phyloP scores from a whole-genome alignment of 2,888 invertebrate genomes.

The Tenthredo mesomela region DNA sequence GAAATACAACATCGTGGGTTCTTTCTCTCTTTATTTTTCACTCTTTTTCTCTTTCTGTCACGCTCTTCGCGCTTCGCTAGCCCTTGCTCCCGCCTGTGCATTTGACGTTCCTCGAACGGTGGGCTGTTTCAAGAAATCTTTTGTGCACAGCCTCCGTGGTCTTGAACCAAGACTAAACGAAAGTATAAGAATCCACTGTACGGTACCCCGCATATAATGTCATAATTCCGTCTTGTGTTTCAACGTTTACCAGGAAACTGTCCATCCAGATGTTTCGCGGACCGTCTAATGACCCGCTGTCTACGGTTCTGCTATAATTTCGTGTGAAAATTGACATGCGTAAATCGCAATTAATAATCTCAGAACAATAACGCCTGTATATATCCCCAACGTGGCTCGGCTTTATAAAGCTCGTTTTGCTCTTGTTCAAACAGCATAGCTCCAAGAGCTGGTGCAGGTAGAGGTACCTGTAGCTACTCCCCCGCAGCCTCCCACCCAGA shows the following conservation, averaged over 20 bases:
- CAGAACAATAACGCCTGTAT: background rate
- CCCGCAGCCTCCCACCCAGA: conserved; percentile 45
- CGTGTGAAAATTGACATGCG: background rate
- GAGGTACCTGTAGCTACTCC: conserved; percentile 42
- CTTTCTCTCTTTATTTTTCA: background rate
- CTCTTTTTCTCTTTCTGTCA: conserved; percentile 6
- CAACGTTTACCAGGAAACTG: background rate
- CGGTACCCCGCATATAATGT: conserved; percentile 10
- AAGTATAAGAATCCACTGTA: background rate
- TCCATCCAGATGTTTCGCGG: background rate
- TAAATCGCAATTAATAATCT: background rate
- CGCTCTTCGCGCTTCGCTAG: conserved; percentile 28
- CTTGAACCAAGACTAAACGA: background rate
- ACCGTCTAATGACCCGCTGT: background rate
- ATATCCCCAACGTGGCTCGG: background rate
- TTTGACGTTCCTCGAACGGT: conserved; percentile 64
- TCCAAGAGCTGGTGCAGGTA: conserved; percentile 55
- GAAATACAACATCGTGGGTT: conserved; percentile 44
- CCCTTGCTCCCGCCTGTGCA: conserved; percentile 47
- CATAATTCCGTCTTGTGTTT: conserved; percentile 5
- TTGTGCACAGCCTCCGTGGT: conserved; percentile 10
- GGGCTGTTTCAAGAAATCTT: conserved; percentile 15
- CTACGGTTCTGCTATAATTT: background rate
- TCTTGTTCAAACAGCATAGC: conserved; percentile 77
- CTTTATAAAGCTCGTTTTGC: conserved; percentile 67